Evolutionary conservation across 2,113 vertebrate species (phyloP).

Genomic region (Macrotis lagotis): DNA sequence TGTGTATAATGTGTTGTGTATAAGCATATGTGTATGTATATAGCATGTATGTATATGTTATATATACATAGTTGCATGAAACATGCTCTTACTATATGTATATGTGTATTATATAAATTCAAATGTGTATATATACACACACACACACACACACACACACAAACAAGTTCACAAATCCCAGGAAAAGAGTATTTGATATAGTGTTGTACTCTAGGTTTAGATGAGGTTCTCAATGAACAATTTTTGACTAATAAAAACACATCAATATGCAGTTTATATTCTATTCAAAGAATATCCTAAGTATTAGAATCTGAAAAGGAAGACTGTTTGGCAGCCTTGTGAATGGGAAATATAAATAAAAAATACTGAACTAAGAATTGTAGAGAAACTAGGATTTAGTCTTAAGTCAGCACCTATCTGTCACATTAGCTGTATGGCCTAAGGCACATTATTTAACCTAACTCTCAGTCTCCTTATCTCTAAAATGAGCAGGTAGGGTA

Average conservation of each 20-base stretch:
- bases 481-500: background rate
- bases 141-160: no score
- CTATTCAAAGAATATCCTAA: background rate
- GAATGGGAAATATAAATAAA: background rate
- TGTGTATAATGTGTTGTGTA: no score
- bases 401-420: background rate
- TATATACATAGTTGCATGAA: no score
- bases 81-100: no score
- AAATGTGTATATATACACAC: no score
- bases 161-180: background rate
- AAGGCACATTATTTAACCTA: background rate
- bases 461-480: background rate
- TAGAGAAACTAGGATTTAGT: background rate
- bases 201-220: background rate
- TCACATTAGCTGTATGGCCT: background rate
- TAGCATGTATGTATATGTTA: no score
- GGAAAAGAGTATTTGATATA: background rate
- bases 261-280: background rate
- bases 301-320: background rate
- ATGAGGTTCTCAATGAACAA: background rate
- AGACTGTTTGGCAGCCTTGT: background rate
- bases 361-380: background rate
- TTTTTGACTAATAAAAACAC: background rate
- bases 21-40: no score
- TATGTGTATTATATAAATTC: no score